A percentile compares a stretch with the other conserved stretches of the same genome.
phyloP scores from a whole-genome alignment of 2,888 invertebrate genomes.

The Oligia fasciuncula region DNA sequence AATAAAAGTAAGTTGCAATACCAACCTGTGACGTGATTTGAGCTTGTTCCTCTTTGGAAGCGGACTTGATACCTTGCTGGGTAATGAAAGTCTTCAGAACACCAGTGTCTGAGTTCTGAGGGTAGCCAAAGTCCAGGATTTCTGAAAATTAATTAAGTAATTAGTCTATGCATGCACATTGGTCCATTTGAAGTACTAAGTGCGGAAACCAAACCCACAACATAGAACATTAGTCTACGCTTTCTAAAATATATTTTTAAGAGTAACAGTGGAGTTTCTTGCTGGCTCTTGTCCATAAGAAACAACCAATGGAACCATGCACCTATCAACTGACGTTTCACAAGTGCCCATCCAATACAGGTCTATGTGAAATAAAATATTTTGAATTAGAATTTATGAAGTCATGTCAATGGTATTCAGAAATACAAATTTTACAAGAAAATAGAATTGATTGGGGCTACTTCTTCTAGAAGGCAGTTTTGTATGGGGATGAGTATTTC shows the following conservation, averaged over 20 bases:
- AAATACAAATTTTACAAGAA: neutral
- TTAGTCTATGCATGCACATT: neutral
- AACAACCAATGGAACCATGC: no score
- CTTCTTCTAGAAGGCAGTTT: neutral
- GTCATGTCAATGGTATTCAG: neutral
- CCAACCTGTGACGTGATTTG: slow-evolving; percentile 98
- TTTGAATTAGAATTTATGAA: neutral
- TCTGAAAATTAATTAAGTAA: slow-evolving; percentile 90
- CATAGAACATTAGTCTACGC: neutral
- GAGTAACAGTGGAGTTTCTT: no score
- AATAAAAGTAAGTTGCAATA: neutral
- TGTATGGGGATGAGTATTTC: neutral
- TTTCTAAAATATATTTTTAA: neutral
- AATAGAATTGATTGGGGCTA: neutral
- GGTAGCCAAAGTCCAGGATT: slow-evolving; percentile 99
- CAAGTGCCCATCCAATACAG: neutral
- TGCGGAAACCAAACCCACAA: no score
- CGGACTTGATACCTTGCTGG: slow-evolving; percentile 99
- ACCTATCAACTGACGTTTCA: no score
- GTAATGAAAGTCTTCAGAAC: slow-evolving; percentile 99
- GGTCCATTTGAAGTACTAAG: no score
- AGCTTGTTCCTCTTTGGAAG: slow-evolving; percentile 99
- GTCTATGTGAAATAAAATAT: neutral
- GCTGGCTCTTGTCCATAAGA: no score
- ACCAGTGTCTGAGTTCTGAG: slow-evolving; percentile 99